Percentiles rank a stretch among this genome's conserved stretches.
phyloP scores from a whole-genome alignment of 2,113 vertebrate species.

The Hyla sarda region DNA sequence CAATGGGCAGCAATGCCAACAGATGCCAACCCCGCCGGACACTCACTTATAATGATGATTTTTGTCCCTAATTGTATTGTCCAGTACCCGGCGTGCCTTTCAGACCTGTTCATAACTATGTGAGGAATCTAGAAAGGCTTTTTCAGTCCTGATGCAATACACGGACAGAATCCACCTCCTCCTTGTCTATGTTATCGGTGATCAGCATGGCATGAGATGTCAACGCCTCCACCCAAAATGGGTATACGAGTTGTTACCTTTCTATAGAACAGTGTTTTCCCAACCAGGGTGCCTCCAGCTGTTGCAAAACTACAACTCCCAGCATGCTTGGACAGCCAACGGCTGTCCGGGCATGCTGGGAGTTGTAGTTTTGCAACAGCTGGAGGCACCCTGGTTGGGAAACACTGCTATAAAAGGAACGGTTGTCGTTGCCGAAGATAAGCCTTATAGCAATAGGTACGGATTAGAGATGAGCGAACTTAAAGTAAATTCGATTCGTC shows the following conservation, averaged over 20 bases:
- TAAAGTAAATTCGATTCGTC: no score
- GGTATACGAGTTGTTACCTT: background rate
- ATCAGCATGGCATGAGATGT: background rate
- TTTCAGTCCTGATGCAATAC: background rate
- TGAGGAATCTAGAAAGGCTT: constrained; percentile 19
- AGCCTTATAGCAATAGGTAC: background rate
- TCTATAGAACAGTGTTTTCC: no score
- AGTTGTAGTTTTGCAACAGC: no score
- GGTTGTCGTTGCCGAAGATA: background rate
- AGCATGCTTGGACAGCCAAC: no score
- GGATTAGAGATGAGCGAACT: background rate
- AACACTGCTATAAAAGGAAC: no score
- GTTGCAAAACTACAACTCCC: no score
- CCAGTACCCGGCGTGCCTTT: background rate
- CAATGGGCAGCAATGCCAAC: background rate
- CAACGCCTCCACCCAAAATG: constrained; percentile 1
- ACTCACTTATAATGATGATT: background rate
- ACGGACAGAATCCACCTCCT: background rate
- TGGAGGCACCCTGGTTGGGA: no score
- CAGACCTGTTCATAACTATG: background rate
- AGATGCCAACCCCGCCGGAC: background rate
- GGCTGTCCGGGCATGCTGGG: no score
- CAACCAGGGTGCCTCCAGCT: no score
- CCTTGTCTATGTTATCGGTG: background rate
- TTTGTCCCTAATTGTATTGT: background rate